Conservation (phyloP, 1,140 invertebrate genomes). For the Drosophila willistoni region DNA sequence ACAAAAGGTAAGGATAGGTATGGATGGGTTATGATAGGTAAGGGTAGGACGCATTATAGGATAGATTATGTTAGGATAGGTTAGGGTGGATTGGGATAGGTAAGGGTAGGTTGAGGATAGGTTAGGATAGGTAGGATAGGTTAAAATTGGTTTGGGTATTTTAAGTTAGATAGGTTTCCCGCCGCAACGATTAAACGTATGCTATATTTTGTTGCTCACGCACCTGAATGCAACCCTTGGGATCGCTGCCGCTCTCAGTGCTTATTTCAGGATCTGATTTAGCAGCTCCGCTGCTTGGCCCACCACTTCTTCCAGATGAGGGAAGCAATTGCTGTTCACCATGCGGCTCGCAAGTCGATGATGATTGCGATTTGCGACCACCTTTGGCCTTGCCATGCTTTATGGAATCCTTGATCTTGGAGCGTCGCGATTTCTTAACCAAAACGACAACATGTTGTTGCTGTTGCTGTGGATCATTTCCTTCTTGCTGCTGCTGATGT, state of each 20-base stretch:
- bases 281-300: conserved; percentile 38
- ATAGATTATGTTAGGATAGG: too few relatives aligned
- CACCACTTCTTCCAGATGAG: conserved; percentile 4
- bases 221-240: conserved; percentile 71
- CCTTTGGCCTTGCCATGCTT: conserved; percentile 76
- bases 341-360: conserved; percentile 58
- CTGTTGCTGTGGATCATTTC: conserved; percentile 48
- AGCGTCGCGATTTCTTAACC: conserved; percentile 83
- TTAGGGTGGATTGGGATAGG: too few relatives aligned
- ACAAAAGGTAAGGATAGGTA: too few relatives aligned
- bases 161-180: not conserved
- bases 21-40: too few relatives aligned
- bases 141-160: too few relatives aligned
- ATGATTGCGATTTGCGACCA: conserved; percentile 67
- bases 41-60: too few relatives aligned
- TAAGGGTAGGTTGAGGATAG: too few relatives aligned
- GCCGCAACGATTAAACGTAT: not conserved
- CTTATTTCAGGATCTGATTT: conserved; percentile 74
- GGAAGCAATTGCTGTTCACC: conserved; percentile 72
- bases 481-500: conserved; percentile 54
- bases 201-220: conserved; percentile 8
- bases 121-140: too few relatives aligned
- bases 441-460: conserved; percentile 65
- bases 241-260: conserved; percentile 73
- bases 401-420: conserved; percentile 82